Base-by-base conservation (phyloP, 2,797 vertebrate genomes). In the Bradypodion pumilum region DNA sequence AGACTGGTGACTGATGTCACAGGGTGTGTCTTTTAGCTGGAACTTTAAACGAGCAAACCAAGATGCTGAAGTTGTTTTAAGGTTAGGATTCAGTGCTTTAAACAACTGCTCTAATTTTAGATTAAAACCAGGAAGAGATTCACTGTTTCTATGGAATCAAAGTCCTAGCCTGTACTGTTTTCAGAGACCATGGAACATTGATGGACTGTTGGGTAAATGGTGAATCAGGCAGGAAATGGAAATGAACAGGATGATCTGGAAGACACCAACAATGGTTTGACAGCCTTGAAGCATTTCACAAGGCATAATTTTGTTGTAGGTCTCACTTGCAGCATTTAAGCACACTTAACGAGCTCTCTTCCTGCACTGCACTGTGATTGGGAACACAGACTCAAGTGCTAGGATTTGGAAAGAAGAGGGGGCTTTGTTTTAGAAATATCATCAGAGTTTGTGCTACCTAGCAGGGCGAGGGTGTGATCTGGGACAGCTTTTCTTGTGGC, bases 291-390 rank as follows among this genome's bases (percentile, higher is more conserved):
- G 27, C 25, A 70, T 27, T 70, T 70, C 9, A 35, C 49, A 5
- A 23, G n/a, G 32, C 19, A 74, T 32, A 15, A n/a, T 74, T 49
- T 74, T 49, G 69, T 72, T 72, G 23, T 40, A 27, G 8, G 23
- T 23, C 40, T 72, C 37, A 70, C 9, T 74, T 32, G 29, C 29
- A 44, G 27, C 42, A 32, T 49, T 21, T n/a, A 49, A n/a, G 4
- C 27, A 40, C 69, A 74, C 19, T 46, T 74, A 32, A 29, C n/a
- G 44, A 74, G 29, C 46, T 19, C n/a, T 6, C 29, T 10, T 89
- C 89, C 91, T 87, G 84, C 92, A 82, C 89, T 88, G 92, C 74
- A 87, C 82, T 69, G 80, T 7, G 89, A 68, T 3, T 32, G 16
- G n/a, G 29, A 86, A 78, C 46, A 63, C 25, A 40, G 52, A 35